These are phyloP conservation scores for Calyptomena viridis DNA, from an alignment of 2,113 vertebrate species.

Conservation along the genomic window DNA sequence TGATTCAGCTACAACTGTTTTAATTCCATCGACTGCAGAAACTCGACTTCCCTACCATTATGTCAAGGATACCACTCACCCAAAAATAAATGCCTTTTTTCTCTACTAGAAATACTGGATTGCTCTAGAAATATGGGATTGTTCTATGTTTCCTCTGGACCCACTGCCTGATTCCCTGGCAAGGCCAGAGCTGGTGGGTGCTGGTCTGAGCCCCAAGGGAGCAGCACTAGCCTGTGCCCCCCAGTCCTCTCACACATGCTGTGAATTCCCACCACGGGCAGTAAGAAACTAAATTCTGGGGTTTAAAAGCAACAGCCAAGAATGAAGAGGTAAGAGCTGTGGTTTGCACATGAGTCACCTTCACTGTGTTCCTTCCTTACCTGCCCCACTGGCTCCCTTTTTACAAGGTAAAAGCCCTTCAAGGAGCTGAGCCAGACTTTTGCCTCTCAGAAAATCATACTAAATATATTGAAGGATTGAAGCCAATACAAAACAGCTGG, in stretches of 20 bases:
- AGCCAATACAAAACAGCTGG: not conserved
- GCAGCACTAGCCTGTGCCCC: not conserved
- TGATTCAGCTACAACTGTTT: not conserved
- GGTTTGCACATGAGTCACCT: not conserved
- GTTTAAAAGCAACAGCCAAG: not conserved
- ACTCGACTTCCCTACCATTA: not conserved
- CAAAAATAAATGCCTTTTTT: not conserved
- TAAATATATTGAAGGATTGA: not conserved
- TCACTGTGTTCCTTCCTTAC: not conserved
- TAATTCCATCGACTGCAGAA: not conserved
- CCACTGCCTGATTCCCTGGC: fast-evolving
- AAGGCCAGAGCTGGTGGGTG: not conserved
- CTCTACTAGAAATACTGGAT: not conserved
- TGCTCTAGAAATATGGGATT: not conserved
- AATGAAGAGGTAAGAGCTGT: not conserved
- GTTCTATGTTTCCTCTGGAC: not conserved
- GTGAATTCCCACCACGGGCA: not conserved
- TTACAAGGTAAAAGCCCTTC: not conserved
- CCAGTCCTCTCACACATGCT: not conserved
- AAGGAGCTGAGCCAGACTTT: not conserved
- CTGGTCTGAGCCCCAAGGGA: not conserved
- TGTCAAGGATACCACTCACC: not conserved
- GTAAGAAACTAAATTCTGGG: not conserved
- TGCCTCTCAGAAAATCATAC: not conserved
- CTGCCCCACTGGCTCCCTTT: not conserved